phyloP scores from a whole-genome alignment of 2,888 invertebrate species.

The Empis livida region DNA sequence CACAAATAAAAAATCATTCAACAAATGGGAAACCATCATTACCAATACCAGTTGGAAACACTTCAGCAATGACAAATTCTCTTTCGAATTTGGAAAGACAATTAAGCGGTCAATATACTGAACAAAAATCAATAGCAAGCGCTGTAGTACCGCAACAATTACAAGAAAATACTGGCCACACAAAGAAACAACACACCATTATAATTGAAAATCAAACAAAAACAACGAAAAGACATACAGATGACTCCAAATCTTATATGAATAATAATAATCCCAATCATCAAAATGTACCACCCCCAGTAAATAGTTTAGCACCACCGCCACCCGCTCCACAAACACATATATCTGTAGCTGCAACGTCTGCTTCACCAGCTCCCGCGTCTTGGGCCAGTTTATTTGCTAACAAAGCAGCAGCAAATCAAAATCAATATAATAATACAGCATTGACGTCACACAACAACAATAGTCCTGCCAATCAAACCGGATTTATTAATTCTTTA shows the following conservation, averaged over 20 bases:
- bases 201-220: conserved; percentile 9
- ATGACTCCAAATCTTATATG: conserved; percentile 5
- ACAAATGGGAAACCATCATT: conserved; percentile 35
- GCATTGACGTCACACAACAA: neutral
- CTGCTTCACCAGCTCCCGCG: conserved; percentile 18
- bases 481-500: conserved; percentile 13
- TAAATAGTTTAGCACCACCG: conserved; percentile 16
- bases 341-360: conserved; percentile 3
- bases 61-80: conserved; percentile 5
- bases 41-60: conserved; percentile 24
- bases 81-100: neutral
- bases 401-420: conserved; percentile 18
- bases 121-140: conserved; percentile 37
- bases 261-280: conserved; percentile 3
- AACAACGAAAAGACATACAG: conserved; percentile 13
- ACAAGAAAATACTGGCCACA: conserved; percentile 8
- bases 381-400: conserved; percentile 59
- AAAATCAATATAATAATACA: neutral
- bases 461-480: neutral
- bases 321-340: neutral
- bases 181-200: neutral
- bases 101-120: conserved; percentile 19
- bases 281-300: conserved; percentile 24
- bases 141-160: conserved; percentile 34
- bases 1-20: conserved; percentile 35